Evolutionary conservation across 2,113 vertebrate genomes (phyloP).

Genomic region (Ailurus styani): DNA sequence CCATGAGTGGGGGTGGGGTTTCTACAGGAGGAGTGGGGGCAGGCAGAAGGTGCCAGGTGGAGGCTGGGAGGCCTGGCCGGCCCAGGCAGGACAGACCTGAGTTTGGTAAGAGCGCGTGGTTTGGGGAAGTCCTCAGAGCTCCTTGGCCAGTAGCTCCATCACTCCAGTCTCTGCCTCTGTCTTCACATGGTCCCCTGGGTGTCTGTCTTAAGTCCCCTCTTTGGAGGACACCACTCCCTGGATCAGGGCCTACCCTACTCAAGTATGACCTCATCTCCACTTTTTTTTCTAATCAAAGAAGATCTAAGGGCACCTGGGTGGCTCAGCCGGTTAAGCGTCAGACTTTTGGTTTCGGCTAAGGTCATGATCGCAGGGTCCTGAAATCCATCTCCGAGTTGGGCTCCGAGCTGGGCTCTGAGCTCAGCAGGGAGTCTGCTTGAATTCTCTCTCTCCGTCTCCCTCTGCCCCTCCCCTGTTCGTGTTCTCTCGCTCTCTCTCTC

Average conservation of each 20-base stretch:
- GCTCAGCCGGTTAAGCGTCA: background rate
- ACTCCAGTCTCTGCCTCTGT: rapidly evolving
- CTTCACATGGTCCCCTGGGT: background rate
- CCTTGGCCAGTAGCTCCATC: no score
- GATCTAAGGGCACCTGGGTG: background rate
- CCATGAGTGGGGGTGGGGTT: rapidly evolving
- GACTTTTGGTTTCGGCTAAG: background rate
- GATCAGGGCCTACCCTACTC: background rate
- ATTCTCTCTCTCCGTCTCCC: background rate
- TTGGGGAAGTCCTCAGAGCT: rapidly evolving
- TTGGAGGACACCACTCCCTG: background rate
- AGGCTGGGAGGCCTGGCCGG: background rate
- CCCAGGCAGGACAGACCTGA: background rate
- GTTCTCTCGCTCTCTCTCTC: no score
- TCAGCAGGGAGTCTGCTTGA: background rate
- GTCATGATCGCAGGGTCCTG: background rate
- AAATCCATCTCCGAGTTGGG: background rate
- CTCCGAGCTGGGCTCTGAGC: background rate
- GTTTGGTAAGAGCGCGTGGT: background rate
- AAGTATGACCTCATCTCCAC: background rate
- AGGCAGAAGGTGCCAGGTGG: background rate
- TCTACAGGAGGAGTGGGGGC: background rate
- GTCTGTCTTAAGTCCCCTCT: no score
- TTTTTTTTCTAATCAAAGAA: background rate
- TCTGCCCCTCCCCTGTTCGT: background rate